Evolutionary conservation across 2,888 invertebrate species (phyloP), one percentile per base, ranked within the genome.

Genomic region (Polymixis lichenea): DNA sequence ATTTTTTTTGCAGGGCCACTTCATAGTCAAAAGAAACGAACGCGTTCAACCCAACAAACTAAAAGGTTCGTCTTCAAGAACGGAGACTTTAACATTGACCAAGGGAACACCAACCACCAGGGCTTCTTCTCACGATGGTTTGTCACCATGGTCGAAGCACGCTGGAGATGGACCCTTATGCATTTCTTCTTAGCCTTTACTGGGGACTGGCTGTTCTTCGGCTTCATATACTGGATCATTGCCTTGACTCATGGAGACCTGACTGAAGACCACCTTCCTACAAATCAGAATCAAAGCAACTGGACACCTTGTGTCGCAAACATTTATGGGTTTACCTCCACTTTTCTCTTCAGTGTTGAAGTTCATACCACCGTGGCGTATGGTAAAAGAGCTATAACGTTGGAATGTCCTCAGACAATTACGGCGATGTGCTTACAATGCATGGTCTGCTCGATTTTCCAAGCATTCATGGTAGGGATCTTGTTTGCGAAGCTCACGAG

Each of bases 301-400:
- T 99, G 98, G 98, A 97, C 97, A 9, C 99, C 99, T 0, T 99
- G 99, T 92, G 97, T 99, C 15, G 97, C 97, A 82, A 98, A 99
- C 88, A 98, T 99, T 72, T 97, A 98, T 88, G 98, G 98, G 55
- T 99, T 99, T 94, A 98, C 99, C 0, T 98, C 99, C 22, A 98
- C 99, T 72, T 99, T 99, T 92, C 97, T 99, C 64, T 99, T 99
- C 97, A 99, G 99, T 87, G 97, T 99, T 81, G 99, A 99, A 96
- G 99, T 99, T 0, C 99, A 99, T 92, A 99, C 99, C 90, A 99
- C 99, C 0, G 99, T 99, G 77, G 99, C 97, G 90, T 99, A 99
- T 92, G 99, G 99, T 19, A 97, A 97, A 71, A 97, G 99, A 75
- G 97, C 98, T 71, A 99, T 99, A 0, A 99, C 99, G 0, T 98